These are phyloP conservation scores for Papilio demoleus DNA, from an alignment of 2,888 invertebrate species.

Conservation along the genomic window DNA sequence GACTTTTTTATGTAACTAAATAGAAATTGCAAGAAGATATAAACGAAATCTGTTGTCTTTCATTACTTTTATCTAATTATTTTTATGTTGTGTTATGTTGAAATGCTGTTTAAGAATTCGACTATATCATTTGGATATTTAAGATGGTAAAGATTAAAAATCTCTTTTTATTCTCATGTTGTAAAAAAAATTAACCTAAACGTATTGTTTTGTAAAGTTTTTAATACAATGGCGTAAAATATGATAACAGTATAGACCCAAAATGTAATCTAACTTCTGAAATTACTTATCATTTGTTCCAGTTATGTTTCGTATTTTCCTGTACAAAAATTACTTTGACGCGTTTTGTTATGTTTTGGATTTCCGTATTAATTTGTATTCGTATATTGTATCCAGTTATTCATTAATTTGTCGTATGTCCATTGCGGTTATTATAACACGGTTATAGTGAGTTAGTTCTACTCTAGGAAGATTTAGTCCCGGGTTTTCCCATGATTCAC, in stretches of 20 bases:
- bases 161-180: background rate
- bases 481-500: slow-evolving; percentile 43
- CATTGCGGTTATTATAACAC: slow-evolving; percentile 26
- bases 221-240: slow-evolving; percentile 33
- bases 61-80: no score
- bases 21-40: background rate
- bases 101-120: background rate
- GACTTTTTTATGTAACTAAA: no score
- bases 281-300: slow-evolving; percentile 38
- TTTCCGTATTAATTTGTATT: slow-evolving; percentile 42
- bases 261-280: slow-evolving; percentile 41
- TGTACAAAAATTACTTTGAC: slow-evolving; percentile 5
- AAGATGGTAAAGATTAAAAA: background rate
- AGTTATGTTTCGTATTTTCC: slow-evolving; percentile 28
- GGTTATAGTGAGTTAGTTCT: slow-evolving; percentile 12
- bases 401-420: slow-evolving; percentile 16
- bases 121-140: background rate
- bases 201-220: slow-evolving; percentile 26
- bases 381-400: slow-evolving; percentile 8
- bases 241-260: slow-evolving; percentile 20
- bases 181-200: background rate
- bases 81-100: background rate
- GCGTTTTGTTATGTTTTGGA: slow-evolving; percentile 31
- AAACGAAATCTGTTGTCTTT: no score
- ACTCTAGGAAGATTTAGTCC: slow-evolving; percentile 19